phyloP scores from a whole-genome alignment of 1,140 invertebrate species.

The Drosophila novamexicana region DNA sequence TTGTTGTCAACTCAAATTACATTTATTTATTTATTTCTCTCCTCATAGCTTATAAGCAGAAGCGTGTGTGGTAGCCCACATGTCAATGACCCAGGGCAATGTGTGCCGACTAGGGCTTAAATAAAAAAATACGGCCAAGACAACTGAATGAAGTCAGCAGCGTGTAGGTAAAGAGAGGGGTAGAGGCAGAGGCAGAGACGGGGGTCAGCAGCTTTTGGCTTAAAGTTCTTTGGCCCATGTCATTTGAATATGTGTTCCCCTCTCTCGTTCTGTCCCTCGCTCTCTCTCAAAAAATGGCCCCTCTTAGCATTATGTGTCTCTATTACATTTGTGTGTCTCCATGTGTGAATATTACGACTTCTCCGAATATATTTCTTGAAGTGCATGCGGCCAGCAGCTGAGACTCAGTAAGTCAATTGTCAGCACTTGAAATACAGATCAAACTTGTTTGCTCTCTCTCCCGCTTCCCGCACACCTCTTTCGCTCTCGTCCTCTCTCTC shows the following conservation, averaged over 20 bases:
- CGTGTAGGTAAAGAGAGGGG: neutral
- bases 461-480: neutral
- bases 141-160: conserved; percentile 47
- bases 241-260: conserved; percentile 50
- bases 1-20: conserved; percentile 9
- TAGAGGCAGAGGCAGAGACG: neutral
- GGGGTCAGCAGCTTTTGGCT: conserved; percentile 36
- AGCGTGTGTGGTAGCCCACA: conserved; percentile 13
- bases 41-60: conserved; percentile 8
- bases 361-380: conserved; percentile 22
- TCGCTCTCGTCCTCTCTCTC: neutral
- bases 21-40: neutral
- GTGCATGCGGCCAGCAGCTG: conserved; percentile 54
- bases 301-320: conserved; percentile 15
- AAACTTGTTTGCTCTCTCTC: conserved; percentile 15
- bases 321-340: conserved; percentile 9
- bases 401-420: conserved; percentile 80
- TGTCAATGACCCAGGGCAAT: conserved; percentile 50
- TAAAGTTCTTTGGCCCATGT: conserved; percentile 50
- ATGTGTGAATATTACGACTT: conserved; percentile 10
- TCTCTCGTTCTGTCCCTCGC: neutral
- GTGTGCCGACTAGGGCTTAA: conserved; percentile 27
- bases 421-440: conserved; percentile 63
- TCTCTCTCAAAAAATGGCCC: conserved; percentile 15
- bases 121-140: conserved; percentile 35